Evolutionary conservation across 2,888 invertebrate genomes (phyloP), one percentile per base, ranked within the genome.

Genomic region (Epinotia nisella): DNA sequence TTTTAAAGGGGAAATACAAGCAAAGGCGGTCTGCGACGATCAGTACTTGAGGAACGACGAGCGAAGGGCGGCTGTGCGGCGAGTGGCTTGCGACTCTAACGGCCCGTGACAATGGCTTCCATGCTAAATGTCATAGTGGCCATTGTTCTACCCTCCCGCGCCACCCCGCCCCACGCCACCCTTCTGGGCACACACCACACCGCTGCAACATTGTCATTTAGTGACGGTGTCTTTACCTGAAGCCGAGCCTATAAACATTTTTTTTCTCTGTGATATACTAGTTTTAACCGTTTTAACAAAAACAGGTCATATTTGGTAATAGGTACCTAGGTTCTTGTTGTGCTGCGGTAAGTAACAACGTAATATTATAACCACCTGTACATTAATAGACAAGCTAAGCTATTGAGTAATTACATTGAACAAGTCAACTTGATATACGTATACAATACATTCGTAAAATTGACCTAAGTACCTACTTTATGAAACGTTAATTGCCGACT

Each of bases 81-180:
- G 83, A 82, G 87, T 87, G 87, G 87, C 84, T 90, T 85, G 86
- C 85, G 85, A 78, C 84, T 89, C 88, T 85, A 91, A 89, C 92
- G 89, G 90, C 83, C 90, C 92, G 90, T 90, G 91, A 92, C 91
- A 91, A 93, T 90, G 89, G 91, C 89, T 91, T 92, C 91, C 91
- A 91, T 91, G 90, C 90, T 93, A 93, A 93, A 93, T 93, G 92
- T 93, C 93, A 93, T 90, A 92, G 91, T 92, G 87, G 90, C 90
- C 86, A 93, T 93, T 93, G 93, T 93, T 93, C 90, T 87, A 84
- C 84, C 77, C 76, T 77, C 78, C 75, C 80, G 35, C 80, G 13
- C 29, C 29, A 29, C 78, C 82, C 78, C 80, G 80, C 75, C 79
- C 76, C 81, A 79, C 82, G 82, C 79, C 80, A 72, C 81, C 76